phyloP scores from a whole-genome alignment of 2,113 vertebrate species.

The Anolis carolinensis region DNA sequence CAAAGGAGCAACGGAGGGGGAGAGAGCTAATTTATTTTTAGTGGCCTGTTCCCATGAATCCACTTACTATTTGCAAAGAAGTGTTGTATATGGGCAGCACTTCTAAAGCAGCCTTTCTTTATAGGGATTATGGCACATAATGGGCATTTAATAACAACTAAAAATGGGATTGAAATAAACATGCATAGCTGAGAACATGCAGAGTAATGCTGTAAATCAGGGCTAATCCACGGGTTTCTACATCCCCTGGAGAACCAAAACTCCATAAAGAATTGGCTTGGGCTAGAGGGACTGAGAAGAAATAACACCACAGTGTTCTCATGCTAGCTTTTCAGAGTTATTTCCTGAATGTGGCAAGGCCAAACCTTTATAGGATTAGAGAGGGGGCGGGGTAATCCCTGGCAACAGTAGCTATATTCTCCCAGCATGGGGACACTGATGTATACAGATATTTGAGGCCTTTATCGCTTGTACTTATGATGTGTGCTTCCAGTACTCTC shows the following conservation, averaged over 20 bases:
- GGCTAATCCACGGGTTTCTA: slow-evolving; percentile 38
- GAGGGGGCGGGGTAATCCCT: no score
- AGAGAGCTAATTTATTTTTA: slow-evolving; percentile 22
- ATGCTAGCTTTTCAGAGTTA: not conserved
- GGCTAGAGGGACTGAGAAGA: not conserved
- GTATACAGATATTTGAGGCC: not conserved
- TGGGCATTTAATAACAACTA: slow-evolving; percentile 36
- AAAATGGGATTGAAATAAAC: not conserved
- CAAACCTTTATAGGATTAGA: not conserved
- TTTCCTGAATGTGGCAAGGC: not conserved
- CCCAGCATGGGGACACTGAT: not conserved
- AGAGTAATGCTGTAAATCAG: not conserved
- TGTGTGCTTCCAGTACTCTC: not conserved
- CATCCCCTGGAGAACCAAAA: not conserved
- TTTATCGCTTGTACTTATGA: not conserved
- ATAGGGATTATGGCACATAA: slow-evolving; percentile 40
- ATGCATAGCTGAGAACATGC: not conserved
- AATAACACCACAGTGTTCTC: not conserved
- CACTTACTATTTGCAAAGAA: slow-evolving; percentile 25
- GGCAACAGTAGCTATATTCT: not conserved
- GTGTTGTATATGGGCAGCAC: slow-evolving; percentile 15
- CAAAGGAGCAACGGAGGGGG: not conserved
- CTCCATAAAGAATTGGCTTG: not conserved
- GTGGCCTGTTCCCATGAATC: slow-evolving; percentile 19
- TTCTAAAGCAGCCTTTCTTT: slow-evolving; percentile 20